Evolutionary conservation across 1,140 invertebrate genomes (phyloP).

Genomic region (Dreissena rostriformis): DNA sequence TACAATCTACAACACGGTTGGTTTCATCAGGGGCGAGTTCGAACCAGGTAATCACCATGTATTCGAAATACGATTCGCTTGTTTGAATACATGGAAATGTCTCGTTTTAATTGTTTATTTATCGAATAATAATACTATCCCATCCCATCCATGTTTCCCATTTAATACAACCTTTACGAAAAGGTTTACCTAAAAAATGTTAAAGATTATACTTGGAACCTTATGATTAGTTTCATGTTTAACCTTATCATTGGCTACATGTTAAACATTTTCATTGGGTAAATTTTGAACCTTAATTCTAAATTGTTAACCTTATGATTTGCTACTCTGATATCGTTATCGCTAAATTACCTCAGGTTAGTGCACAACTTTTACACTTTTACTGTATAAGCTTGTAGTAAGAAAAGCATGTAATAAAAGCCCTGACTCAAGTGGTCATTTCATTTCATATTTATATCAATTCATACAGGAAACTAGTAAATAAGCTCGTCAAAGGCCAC

Average conservation of each 20-base stretch:
- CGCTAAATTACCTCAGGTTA: background rate
- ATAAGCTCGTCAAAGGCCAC: too few species aligned
- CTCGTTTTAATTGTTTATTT: background rate
- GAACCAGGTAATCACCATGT: conserved; percentile 80
- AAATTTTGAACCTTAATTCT: background rate
- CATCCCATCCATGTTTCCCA: background rate
- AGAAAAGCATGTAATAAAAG: background rate
- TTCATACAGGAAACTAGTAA: background rate
- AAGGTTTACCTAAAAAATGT: too few species aligned
- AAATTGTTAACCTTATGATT: background rate
- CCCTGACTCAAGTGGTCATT: background rate
- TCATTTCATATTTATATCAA: background rate
- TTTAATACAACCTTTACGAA: background rate
- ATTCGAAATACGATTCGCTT: conserved; percentile 4
- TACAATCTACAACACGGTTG: conserved; percentile 82
- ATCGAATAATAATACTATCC: background rate
- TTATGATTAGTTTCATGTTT: too few species aligned
- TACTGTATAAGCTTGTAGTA: background rate
- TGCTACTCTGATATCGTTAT: background rate
- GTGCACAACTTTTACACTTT: background rate
- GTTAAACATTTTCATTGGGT: too few species aligned
- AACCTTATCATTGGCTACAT: too few species aligned
- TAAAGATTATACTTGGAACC: too few species aligned
- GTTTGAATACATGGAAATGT: background rate
- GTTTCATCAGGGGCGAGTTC: conserved; percentile 80